phyloP scores from a whole-genome alignment of 2,797 vertebrate species.

The Mus minutoides region DNA sequence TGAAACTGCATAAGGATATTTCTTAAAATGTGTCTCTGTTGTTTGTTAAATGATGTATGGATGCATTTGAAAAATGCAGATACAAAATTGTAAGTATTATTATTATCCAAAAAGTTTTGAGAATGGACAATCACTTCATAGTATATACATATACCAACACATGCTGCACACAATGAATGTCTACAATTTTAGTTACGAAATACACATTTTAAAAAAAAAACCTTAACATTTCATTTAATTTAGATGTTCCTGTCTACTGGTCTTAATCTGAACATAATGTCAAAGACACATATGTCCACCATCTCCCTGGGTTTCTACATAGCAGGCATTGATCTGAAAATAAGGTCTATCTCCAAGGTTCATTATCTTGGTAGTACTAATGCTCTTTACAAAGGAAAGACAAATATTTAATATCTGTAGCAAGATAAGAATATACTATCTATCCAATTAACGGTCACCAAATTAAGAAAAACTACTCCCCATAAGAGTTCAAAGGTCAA shows the following conservation, averaged over 20 bases:
- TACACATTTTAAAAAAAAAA: neutral
- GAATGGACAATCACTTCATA: neutral
- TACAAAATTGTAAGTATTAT: constrained; percentile 1
- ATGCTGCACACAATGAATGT: neutral
- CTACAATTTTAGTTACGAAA: neutral
- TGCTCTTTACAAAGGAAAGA: neutral
- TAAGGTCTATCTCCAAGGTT: neutral
- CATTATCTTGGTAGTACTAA: neutral
- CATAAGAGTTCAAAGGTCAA: constrained; percentile 8
- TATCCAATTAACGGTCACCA: neutral
- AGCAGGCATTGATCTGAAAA: neutral
- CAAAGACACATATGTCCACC: neutral
- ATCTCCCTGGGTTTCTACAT: neutral
- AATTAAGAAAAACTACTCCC: constrained; percentile 35
- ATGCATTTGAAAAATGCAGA: neutral
- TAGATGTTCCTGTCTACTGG: neutral
- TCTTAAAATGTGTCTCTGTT: neutral
- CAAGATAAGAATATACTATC: neutral
- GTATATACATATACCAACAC: neutral
- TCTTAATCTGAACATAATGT: neutral
- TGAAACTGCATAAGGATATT: neutral
- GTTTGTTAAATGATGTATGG: neutral
- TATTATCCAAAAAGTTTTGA: neutral
- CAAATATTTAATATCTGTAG: neutral
- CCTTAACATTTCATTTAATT: neutral